phyloP scores from a whole-genome alignment of 1,140 invertebrate species.

The Subanguina moxae region DNA sequence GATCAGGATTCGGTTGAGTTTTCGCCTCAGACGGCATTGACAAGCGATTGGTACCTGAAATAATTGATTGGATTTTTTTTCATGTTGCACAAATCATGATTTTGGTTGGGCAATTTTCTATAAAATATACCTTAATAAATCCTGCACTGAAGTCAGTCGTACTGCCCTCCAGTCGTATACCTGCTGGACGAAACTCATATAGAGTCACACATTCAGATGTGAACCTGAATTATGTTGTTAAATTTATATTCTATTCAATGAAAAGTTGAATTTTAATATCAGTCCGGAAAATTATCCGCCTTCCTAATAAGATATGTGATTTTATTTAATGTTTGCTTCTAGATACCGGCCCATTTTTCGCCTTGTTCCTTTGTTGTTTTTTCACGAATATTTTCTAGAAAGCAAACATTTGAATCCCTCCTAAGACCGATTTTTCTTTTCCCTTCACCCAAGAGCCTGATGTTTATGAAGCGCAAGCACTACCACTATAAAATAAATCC shows the following conservation, averaged over 20 bases:
- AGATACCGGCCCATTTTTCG: no score
- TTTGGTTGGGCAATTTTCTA: neutral
- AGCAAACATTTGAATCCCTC: no score
- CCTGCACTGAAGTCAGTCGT: conserved; percentile 33
- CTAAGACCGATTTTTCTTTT: neutral
- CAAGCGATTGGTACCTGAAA: conserved; percentile 39
- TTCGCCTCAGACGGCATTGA: conserved; percentile 37
- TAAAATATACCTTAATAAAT: conserved; percentile 21
- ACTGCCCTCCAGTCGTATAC: conserved; percentile 35
- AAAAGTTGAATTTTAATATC: no score
- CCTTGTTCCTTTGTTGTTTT: no score
- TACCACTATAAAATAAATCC: no score
- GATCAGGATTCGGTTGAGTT: conserved; percentile 17
- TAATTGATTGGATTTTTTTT: no score
- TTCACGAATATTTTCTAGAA: no score
- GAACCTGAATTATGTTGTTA: conserved; percentile 22
- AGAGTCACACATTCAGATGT: conserved; percentile 40
- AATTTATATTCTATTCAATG: no score
- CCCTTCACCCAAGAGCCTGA: neutral
- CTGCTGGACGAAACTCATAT: conserved; percentile 35
- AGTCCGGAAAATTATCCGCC: neutral
- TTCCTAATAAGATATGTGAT: neutral
- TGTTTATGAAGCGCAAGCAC: neutral
- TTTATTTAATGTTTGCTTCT: no score
- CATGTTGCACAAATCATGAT: no score